phyloP scores from a whole-genome alignment of 1,140 invertebrate genomes.

The Hirudo medicinalis region DNA sequence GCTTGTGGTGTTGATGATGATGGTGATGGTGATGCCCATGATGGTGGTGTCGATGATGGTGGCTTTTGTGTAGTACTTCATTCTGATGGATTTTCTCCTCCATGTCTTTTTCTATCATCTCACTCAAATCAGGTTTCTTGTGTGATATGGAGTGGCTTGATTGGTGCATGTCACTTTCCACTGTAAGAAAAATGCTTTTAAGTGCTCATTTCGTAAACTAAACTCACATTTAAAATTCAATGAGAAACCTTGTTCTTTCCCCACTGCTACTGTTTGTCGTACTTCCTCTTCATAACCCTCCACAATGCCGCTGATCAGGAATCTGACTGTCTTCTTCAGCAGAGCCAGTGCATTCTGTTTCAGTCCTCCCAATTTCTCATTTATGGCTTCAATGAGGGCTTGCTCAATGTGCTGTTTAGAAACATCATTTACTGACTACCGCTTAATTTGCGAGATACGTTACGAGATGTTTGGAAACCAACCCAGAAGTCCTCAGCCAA shows the following conservation, averaged over 20 bases:
- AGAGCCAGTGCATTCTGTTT: slow-evolving; percentile 7
- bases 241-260: not conserved
- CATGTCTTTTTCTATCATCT: slow-evolving; percentile 7
- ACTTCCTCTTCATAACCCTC: not conserved
- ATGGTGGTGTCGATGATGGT: not conserved
- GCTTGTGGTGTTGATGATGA: slow-evolving; percentile 4
- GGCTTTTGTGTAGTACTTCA: not conserved
- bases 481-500: slow-evolving; percentile 20
- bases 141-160: slow-evolving; percentile 1
- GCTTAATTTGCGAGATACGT: no score
- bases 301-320: not conserved
- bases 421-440: no score
- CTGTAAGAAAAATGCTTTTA: not conserved
- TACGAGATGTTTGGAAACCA: not conserved
- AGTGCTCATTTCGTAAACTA: not conserved
- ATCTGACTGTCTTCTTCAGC: not conserved
- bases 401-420: not conserved
- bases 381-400: not conserved
- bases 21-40: slow-evolving; percentile 22
- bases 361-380: not conserved
- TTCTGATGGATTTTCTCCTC: slow-evolving; percentile 2
- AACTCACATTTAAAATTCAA: not conserved
- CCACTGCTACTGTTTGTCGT: not conserved
- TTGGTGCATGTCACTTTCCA: not conserved
- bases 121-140: slow-evolving; percentile 10